Evolutionary conservation across 2,113 vertebrate genomes (phyloP).

Genomic region (Cyrtonyx montezumae): DNA sequence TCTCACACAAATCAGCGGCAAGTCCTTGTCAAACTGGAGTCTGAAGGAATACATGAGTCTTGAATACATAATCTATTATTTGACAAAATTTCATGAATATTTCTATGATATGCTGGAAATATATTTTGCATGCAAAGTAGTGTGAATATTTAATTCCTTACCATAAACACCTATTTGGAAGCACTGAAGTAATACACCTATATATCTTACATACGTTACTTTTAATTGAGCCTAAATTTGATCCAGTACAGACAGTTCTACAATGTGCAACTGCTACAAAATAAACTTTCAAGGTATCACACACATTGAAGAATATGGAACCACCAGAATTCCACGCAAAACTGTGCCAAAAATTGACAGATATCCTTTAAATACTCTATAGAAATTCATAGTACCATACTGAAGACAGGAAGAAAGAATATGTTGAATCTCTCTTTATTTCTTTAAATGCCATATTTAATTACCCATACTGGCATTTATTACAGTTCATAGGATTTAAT

Average conservation of each 20-base stretch:
- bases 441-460: not conserved
- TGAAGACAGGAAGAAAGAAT: not conserved
- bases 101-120: not conserved
- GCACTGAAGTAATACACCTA: not conserved
- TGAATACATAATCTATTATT: not conserved
- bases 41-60: not conserved
- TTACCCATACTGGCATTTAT: not conserved
- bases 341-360: not conserved
- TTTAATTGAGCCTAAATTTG: not conserved
- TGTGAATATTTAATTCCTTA: not conserved
- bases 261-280: not conserved
- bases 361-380: not conserved
- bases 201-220: not conserved
- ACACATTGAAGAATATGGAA: accelerated
- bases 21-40: not conserved
- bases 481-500: not conserved
- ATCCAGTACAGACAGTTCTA: not conserved
- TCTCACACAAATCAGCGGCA: not conserved
- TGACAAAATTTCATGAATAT: not conserved
- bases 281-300: not conserved
- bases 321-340: not conserved
- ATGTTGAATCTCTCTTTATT: not conserved
- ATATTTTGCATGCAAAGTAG: slow-evolving; percentile 10
- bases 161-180: not conserved
- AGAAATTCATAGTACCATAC: not conserved